Evolutionary conservation across 1,140 invertebrate genomes (phyloP).

Genomic region (Hyles euphorbiae): DNA sequence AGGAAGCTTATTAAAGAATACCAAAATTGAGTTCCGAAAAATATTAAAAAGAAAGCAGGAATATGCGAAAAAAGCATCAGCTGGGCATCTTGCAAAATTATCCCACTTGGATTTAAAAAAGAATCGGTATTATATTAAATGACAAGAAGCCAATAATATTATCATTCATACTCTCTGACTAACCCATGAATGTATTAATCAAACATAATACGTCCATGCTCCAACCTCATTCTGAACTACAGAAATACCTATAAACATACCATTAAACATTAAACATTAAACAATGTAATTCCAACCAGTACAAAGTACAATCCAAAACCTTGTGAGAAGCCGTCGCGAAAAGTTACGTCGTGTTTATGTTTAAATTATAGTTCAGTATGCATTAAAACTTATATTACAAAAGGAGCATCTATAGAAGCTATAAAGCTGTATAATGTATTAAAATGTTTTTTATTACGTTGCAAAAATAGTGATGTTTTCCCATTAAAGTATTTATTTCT

Average conservation of each 20-base stretch:
- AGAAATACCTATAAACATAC: not conserved
- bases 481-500: too few species aligned
- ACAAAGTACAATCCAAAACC: conserved; percentile 7
- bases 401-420: too few species aligned
- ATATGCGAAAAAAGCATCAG: too few species aligned
- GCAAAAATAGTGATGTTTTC: too few species aligned
- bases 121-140: conserved; percentile 21
- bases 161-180: conserved; percentile 23
- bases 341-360: conserved; percentile 31
- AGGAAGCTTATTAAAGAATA: too few species aligned
- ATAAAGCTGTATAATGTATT: too few species aligned
- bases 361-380: conserved; percentile 30
- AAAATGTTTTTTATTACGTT: too few species aligned
- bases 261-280: too few species aligned
- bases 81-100: conserved; percentile 4
- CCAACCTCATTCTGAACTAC: conserved; percentile 13
- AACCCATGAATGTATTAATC: conserved; percentile 15
- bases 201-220: not conserved
- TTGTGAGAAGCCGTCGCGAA: conserved; percentile 13
- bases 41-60: too few species aligned
- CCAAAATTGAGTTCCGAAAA: too few species aligned
- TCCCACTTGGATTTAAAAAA: conserved; percentile 16
- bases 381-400: conserved; percentile 10
- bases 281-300: too few species aligned
- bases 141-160: conserved; percentile 31